Percentiles rank a stretch among this genome's conserved stretches.
Evolutionary conservation across 2,113 vertebrate species (phyloP).

Genomic region (Sisor rabdophorus): DNA sequence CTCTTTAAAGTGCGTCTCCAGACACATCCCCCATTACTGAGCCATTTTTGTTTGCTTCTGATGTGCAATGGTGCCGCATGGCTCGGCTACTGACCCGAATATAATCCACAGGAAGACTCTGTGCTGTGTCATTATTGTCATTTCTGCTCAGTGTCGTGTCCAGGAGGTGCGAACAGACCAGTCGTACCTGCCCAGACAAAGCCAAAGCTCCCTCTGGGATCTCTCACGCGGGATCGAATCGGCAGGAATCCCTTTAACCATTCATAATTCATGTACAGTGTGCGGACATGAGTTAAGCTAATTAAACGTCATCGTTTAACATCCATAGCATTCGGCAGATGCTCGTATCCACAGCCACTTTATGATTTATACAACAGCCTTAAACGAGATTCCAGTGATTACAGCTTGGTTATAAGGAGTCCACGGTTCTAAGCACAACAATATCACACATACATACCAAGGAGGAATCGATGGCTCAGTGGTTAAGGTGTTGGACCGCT

Average conservation of each 20-base stretch:
- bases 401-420: no score
- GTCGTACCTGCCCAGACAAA: conserved; percentile 1
- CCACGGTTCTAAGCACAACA: no score
- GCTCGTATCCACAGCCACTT: no score
- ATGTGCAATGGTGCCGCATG: conserved; percentile 36
- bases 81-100: conserved; percentile 7
- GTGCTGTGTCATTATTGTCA: conserved; percentile 11
- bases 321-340: no score
- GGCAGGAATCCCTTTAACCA: conserved; percentile 20
- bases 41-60: conserved; percentile 3
- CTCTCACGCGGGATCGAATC: conserved; percentile 11
- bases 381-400: no score
- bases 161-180: background rate
- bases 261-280: conserved; percentile 65
- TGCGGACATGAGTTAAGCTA: conserved; percentile 35
- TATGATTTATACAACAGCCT: no score
- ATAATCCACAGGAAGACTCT: conserved; percentile 18
- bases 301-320: background rate
- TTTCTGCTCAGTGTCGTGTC: background rate
- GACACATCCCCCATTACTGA: conserved; percentile 33
- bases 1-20: conserved; percentile 34
- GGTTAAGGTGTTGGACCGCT: no score
- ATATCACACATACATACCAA: no score
- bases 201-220: conserved; percentile 2
- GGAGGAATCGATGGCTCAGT: no score